phyloP scores from a whole-genome alignment of 1,140 invertebrate species.

The Drosophila lowei region DNA sequence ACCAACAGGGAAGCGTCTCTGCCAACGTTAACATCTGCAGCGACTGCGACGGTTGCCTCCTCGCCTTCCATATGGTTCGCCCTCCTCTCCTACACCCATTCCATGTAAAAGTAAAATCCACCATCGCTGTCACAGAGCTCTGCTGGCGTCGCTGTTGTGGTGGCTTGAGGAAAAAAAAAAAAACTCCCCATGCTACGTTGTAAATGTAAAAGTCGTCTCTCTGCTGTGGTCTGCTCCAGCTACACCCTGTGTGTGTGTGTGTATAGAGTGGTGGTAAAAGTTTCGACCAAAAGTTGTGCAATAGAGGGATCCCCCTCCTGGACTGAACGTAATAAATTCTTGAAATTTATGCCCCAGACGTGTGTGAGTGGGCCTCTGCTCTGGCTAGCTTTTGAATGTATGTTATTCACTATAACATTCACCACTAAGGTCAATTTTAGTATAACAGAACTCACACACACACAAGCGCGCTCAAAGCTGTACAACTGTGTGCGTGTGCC shows the following conservation, averaged over 20 bases:
- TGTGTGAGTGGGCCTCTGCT: background rate
- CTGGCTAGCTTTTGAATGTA: constrained; percentile 17
- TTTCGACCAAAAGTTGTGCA: constrained; percentile 30
- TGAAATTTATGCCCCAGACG: constrained; percentile 28
- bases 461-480: background rate
- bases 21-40: constrained; percentile 28
- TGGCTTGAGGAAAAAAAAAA: constrained; percentile 16
- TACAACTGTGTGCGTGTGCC: constrained; percentile 35
- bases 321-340: constrained; percentile 26
- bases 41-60: constrained; percentile 10
- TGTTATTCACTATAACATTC: constrained; percentile 19
- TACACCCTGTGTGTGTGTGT: constrained; percentile 21
- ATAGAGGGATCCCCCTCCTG: constrained; percentile 7
- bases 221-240: constrained; percentile 5
- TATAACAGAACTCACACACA: constrained; percentile 40
- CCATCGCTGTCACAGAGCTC: constrained; percentile 31
- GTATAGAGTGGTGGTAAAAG: constrained; percentile 15
- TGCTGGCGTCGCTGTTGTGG: background rate
- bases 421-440: constrained; percentile 58
- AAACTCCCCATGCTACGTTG: constrained; percentile 59
- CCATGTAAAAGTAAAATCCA: constrained; percentile 23
- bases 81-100: background rate
- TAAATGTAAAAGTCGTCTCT: constrained; percentile 54
- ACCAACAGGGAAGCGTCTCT: constrained; percentile 8
- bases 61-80: constrained; percentile 21